Base-by-base conservation (phyloP, 2,113 vertebrate species). In the Calyptommatus sinebrachiatus region DNA sequence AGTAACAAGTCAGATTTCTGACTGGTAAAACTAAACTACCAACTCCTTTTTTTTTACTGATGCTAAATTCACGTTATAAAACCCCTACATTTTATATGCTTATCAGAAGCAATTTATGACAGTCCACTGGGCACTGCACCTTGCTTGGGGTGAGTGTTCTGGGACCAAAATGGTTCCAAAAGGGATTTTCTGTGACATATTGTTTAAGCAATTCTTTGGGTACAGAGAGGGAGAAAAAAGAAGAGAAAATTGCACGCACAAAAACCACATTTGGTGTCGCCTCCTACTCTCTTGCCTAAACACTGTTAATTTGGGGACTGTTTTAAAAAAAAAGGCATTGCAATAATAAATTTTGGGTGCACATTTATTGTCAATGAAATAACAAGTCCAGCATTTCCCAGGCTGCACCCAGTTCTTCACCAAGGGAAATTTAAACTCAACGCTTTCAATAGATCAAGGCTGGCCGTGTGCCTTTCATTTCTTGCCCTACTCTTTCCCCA, bases 131-230 rank as follows among this genome's bases (percentile, higher is more conserved):
- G 82, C 87, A 41, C 84, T 81, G 71, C 11, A 22, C 28, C 83
- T 80, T 2, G 0, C 35, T 26, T 75, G 73, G 0, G 0, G 69
- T 21, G 0, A 3, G 14, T 62, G 48, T 28, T 53, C 35, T 8
- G 0, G 35, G 35, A 41, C 3, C 3, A 6, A 76, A 72, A 82
- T 77, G 76, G 73, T 79, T 76, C 45, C 18, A 57, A 22, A 20
- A 0, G 0, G 61, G 70, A 53, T 48, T 75, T 60, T 78, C 24
- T 53, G 1, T 66, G 0, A 0, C 22, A 1, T 41, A 67, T 0
- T 10, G 8, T 73, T 46, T 66, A 16, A 71, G 76, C 77, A 16
- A 62, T 8, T 83, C 77, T 76, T 41, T 50, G n/a, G 81, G 20
- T 0, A 2, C 72, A 45, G 41, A 12, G 81, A 71, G 72, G 2